Percentiles rank a stretch among this genome's conserved stretches.
Evolutionary conservation across 2,797 vertebrate genomes (phyloP).

Genomic region (Helarctos malayanus): DNA sequence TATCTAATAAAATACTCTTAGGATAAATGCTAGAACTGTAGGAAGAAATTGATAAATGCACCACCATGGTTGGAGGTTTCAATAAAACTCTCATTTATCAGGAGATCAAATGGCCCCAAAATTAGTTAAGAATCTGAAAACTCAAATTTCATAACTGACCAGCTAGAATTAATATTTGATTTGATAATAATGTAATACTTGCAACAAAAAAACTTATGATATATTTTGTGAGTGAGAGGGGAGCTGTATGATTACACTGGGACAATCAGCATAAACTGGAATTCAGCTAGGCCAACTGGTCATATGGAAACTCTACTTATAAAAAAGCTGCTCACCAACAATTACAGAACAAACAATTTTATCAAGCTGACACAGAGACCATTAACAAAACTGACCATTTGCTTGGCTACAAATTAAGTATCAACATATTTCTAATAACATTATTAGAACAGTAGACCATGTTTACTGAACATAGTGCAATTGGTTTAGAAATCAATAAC

Average conservation of each 20-base stretch:
- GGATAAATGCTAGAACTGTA: neutral
- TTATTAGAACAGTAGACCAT: neutral
- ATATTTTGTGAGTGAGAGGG: neutral
- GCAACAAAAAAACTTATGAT: neutral
- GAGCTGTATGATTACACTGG: neutral
- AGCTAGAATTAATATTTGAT: neutral
- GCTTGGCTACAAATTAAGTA: neutral
- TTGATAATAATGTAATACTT: conserved; percentile 5
- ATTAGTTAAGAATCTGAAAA: neutral
- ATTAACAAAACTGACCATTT: neutral
- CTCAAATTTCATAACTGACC: neutral
- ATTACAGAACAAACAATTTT: neutral
- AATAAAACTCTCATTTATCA: neutral
- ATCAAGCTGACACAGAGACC: neutral
- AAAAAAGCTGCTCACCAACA: neutral
- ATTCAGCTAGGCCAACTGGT: neutral
- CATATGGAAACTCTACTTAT: neutral
- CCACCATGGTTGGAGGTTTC: neutral
- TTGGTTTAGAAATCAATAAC: neutral
- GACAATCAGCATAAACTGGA: neutral
- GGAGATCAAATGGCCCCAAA: neutral
- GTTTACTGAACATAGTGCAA: neutral
- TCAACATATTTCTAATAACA: neutral
- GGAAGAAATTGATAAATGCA: neutral
- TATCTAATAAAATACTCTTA: neutral